Evolutionary conservation across 2,113 vertebrate species (phyloP), one percentile per base, ranked within the genome.

Genomic region (Centropristis striata): DNA sequence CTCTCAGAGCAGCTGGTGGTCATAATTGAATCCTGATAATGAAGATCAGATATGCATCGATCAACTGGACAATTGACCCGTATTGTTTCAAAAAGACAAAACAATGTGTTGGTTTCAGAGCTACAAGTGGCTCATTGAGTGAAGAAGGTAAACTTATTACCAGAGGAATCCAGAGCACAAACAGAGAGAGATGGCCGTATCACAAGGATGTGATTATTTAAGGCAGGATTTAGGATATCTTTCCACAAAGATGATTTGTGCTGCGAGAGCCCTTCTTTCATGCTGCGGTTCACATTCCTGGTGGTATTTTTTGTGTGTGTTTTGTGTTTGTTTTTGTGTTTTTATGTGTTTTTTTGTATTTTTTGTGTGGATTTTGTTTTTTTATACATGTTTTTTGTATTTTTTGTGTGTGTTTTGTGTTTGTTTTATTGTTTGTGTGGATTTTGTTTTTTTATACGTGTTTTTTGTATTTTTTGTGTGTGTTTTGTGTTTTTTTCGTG

Each of bases 241-340:
- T 20, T 25, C 0, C 21, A 18, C 12, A 66, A 44, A 64, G 13
- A 54, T 36, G 8, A 51, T 28, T 60, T 55, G 5, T 28, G 0
- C 46, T 49, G 8, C 25, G 23, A 44, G 11, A 27, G 15, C 32
- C 39, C 66, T 73, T 66, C 50, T 66, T 74, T 70, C 20, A 55
- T 46, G 13, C 37, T 23, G 25, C 28, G 28, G 27, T 47, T 67
- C 73, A 64, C 36, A 57, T 44, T 41, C 53, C 42, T 51, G 59
- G 60, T 67, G n/a, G n/a, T n/a, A n/a, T n/a, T n/a, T n/a, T n/a
- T n/a, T n/a, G n/a, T n/a, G n/a, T n/a, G n/a, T n/a, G n/a, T n/a
- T n/a, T n/a, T n/a, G n/a, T n/a, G n/a, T n/a, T n/a, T n/a, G n/a
- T n/a, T n/a, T n/a, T n/a, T n/a, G n/a, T n/a, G n/a, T n/a, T n/a